Percentiles rank a stretch among this genome's conserved stretches.
These are phyloP conservation scores for Notechis scutatus DNA, from an alignment of 2,113 vertebrate genomes.

Conservation along the genomic window DNA sequence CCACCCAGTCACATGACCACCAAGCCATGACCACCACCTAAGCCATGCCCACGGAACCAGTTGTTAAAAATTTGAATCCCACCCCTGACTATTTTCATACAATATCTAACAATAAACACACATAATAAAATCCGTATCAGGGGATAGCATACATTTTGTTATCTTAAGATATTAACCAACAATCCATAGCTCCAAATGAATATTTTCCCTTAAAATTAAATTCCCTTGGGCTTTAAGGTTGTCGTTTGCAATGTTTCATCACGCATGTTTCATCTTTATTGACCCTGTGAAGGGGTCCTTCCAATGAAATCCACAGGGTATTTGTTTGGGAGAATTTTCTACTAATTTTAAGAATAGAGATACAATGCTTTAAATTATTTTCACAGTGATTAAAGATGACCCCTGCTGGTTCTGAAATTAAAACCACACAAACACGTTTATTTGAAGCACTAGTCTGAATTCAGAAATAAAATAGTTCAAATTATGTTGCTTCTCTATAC, in stretches of 20 bases:
- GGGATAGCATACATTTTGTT: conserved; percentile 19
- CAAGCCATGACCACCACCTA: no score
- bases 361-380: conserved; percentile 30
- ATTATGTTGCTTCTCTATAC: not conserved
- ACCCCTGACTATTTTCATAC: conserved; percentile 26
- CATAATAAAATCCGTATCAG: conserved; percentile 41
- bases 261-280: conserved; percentile 38
- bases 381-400: conserved; percentile 6
- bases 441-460: conserved; percentile 29
- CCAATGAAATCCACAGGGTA: not conserved
- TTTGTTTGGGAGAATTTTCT: not conserved
- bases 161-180: conserved; percentile 23
- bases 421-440: not conserved
- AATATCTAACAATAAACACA: conserved; percentile 48
- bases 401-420: conserved; percentile 25
- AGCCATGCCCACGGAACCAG: no score
- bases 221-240: conserved; percentile 7
- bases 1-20: no score
- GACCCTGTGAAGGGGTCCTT: conserved; percentile 46
- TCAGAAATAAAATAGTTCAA: conserved; percentile 22
- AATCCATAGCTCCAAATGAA: conserved; percentile 26
- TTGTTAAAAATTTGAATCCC: no score
- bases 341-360: conserved; percentile 1
- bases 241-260: conserved; percentile 41
- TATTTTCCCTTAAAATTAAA: conserved; percentile 33